phyloP scores from a whole-genome alignment of 2,113 vertebrate genomes.

The Cyprinodon tularosa region DNA sequence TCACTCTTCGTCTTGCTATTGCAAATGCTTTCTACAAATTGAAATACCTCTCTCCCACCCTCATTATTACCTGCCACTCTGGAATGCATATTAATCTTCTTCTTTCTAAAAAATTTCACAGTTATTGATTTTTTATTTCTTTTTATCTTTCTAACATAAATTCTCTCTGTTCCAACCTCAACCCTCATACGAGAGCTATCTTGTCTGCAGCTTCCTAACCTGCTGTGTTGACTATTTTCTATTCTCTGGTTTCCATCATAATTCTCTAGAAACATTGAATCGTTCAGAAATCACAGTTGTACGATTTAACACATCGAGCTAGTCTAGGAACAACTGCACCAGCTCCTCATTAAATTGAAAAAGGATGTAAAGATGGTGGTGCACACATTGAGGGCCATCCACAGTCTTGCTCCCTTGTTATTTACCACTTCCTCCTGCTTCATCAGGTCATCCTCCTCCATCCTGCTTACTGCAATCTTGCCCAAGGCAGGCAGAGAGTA shows the following conservation, averaged over 20 bases:
- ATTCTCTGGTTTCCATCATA: neutral
- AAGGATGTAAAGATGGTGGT: neutral
- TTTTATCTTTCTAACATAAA: neutral
- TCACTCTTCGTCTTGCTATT: no score
- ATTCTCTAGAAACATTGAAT: neutral
- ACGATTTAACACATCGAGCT: neutral
- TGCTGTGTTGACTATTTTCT: neutral
- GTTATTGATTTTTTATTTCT: neutral
- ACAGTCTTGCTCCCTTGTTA: neutral
- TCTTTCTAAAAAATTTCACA: no score
- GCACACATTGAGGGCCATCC: neutral
- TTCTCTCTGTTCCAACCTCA: neutral
- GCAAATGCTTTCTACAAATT: neutral
- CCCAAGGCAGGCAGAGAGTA: no score
- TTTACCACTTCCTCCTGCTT: no score
- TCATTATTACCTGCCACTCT: neutral
- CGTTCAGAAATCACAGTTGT: neutral
- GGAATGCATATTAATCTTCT: no score
- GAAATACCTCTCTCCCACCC: neutral
- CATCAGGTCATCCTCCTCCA: no score
- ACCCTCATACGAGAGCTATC: neutral
- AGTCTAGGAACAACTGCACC: neutral
- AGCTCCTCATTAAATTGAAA: neutral
- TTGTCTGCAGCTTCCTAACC: neutral
- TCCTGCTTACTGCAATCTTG: neutral